Conservation (phyloP, 2,113 vertebrate species). For the Rhipidura dahli region DNA sequence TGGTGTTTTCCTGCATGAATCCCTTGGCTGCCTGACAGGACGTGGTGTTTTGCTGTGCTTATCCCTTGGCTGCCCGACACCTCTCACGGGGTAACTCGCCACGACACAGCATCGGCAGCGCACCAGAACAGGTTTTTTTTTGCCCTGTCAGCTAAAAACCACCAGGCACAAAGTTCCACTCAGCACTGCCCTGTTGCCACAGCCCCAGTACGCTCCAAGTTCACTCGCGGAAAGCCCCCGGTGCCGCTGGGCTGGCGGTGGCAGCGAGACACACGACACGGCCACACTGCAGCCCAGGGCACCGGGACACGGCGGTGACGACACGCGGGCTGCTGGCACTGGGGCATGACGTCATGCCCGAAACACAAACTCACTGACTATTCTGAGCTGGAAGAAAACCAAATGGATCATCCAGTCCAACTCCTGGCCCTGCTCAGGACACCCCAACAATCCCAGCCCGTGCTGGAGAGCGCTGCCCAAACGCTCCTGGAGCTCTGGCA, state of each 20-base stretch:
- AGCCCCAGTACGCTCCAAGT: accelerated
- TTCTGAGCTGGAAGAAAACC: background rate
- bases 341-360: background rate
- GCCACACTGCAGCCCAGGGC: accelerated
- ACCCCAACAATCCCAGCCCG: background rate
- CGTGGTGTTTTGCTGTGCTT: background rate
- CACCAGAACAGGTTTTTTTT: accelerated
- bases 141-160: background rate
- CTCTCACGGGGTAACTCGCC: accelerated
- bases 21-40: background rate
- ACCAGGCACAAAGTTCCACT: background rate
- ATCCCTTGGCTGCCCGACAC: background rate
- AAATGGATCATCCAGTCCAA: background rate
- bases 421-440: background rate
- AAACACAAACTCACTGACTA: background rate
- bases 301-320: background rate
- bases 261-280: background rate
- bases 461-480: background rate
- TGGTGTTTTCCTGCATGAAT: background rate
- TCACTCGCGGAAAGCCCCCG: accelerated
- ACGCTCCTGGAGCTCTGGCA: background rate
- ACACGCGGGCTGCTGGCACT: background rate
- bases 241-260: no score
- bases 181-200: accelerated
- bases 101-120: accelerated